Percentiles rank a stretch among this genome's conserved stretches.
These are phyloP conservation scores for Leucoma salicis DNA, from an alignment of 2,888 invertebrate genomes.

Conservation along the genomic window DNA sequence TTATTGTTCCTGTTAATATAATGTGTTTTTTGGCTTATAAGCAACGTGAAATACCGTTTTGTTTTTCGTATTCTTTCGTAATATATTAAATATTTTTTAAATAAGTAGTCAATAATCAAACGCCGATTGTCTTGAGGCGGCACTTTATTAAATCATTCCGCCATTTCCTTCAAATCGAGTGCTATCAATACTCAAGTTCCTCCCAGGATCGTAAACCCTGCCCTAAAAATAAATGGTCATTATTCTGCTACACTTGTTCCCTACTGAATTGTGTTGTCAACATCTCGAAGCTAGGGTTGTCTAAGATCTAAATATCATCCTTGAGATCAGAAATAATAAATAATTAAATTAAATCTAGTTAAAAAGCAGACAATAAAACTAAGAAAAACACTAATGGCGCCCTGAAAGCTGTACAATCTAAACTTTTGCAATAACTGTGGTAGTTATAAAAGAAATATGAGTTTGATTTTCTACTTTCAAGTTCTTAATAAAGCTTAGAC, in stretches of 20 bases:
- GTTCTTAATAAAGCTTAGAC: neutral
- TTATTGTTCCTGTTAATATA: too few species aligned
- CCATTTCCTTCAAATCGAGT: constrained; percentile 25
- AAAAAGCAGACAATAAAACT: neutral
- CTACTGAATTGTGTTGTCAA: constrained; percentile 36
- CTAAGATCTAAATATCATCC: constrained; percentile 12
- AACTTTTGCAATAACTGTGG: neutral
- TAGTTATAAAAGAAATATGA: neutral
- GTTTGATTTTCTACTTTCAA: neutral
- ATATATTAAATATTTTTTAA: neutral
- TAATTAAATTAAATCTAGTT: neutral
- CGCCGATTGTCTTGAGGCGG: constrained; percentile 1
- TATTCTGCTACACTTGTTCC: constrained; percentile 41
- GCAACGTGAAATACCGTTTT: too few species aligned
- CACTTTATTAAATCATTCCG: constrained; percentile 15
- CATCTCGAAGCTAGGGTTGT: constrained; percentile 30
- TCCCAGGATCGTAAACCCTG: constrained; percentile 27
- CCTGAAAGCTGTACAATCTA: neutral
- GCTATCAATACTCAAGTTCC: constrained; percentile 25
- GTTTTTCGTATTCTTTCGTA: too few species aligned
- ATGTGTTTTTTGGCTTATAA: too few species aligned
- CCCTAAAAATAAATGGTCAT: constrained; percentile 42
- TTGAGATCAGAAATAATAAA: constrained; percentile 1
- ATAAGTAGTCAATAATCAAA: neutral
- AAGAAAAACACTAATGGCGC: neutral